phyloP scores from a whole-genome alignment of 2,797 vertebrate species.

The Gambusia yucatana region DNA sequence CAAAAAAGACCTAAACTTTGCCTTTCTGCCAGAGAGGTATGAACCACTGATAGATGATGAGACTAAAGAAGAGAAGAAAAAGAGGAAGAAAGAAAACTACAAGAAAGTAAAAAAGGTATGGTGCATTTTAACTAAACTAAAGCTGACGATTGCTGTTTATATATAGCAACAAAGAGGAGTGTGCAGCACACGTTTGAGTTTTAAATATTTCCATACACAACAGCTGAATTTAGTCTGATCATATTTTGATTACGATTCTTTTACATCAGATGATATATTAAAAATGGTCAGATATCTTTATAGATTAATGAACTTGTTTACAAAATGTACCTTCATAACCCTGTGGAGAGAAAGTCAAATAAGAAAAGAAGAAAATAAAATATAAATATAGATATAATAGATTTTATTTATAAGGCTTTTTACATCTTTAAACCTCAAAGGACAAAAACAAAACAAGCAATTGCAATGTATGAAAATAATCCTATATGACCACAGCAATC shows the following conservation, averaged over 20 bases:
- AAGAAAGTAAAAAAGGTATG: conserved; percentile 89
- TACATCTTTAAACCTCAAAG: neutral
- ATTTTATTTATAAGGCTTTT: too few species aligned
- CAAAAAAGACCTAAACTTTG: conserved; percentile 73
- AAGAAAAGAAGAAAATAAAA: neutral
- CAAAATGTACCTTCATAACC: neutral
- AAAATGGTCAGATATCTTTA: neutral
- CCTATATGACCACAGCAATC: neutral
- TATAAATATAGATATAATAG: too few species aligned
- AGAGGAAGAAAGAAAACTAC: conserved; percentile 79
- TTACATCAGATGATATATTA: neutral
- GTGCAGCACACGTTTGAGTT: neutral
- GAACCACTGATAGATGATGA: conserved; percentile 76
- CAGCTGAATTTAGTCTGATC: neutral
- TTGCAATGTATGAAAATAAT: neutral
- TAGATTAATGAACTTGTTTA: neutral
- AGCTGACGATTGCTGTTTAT: neutral
- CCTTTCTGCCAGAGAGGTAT: conserved; percentile 80
- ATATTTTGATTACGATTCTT: neutral
- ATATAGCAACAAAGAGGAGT: neutral
- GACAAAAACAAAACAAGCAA: neutral
- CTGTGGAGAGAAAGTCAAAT: neutral
- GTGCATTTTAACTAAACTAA: neutral
- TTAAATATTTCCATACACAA: neutral
- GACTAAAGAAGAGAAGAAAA: conserved; percentile 70